Evolutionary conservation across 2,888 invertebrate species (phyloP).

Genomic region (Yponomeuta cagnagella): DNA sequence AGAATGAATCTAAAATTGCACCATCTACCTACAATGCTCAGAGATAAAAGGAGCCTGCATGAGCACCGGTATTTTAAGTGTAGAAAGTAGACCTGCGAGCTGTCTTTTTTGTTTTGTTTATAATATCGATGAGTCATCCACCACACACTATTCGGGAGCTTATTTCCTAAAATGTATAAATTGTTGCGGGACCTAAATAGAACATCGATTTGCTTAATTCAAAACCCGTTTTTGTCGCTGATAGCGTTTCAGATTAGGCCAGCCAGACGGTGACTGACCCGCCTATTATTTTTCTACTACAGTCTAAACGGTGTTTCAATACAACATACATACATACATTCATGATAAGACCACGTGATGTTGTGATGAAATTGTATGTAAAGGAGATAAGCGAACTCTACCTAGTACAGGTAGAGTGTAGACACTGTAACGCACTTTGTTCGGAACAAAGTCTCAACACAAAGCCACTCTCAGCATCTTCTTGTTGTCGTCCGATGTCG

Average conservation of each 20-base stretch:
- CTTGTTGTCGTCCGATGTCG: constrained; percentile 9
- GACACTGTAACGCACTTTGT: constrained; percentile 2
- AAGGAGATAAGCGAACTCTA: constrained; percentile 9
- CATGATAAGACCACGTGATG: not conserved
- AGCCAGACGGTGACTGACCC: not conserved
- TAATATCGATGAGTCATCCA: not conserved
- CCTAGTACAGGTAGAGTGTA: constrained; percentile 6
- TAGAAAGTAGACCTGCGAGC: not conserved
- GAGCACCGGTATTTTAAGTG: not conserved
- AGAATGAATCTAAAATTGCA: not conserved
- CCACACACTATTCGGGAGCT: not conserved
- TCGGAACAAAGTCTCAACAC: constrained; percentile 6
- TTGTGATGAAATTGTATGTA: not conserved
- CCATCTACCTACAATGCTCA: not conserved
- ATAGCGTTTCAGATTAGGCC: not conserved
- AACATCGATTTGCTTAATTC: not conserved
- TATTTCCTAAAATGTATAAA: not conserved
- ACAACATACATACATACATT: not conserved
- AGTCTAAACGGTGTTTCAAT: not conserved
- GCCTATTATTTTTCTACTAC: not conserved
- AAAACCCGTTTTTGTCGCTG: not conserved
- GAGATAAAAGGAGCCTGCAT: not conserved
- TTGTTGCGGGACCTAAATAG: not conserved
- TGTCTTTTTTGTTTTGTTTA: not conserved
- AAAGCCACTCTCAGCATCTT: constrained; percentile 10